These are phyloP conservation scores for Eudasyphora cyanicolor DNA, from an alignment of 2,888 invertebrate genomes.

Conservation along the genomic window DNA sequence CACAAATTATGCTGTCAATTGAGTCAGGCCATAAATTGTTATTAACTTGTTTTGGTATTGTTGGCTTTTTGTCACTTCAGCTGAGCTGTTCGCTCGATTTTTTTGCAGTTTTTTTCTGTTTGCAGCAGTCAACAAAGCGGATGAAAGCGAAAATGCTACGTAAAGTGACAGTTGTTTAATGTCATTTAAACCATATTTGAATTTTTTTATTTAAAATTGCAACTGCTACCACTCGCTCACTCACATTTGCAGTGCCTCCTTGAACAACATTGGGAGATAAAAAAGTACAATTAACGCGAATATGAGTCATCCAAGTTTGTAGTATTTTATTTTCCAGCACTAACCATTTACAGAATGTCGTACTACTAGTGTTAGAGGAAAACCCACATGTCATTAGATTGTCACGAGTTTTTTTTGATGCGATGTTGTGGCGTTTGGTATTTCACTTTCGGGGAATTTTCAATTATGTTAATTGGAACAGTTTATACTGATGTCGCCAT, in stretches of 20 bases:
- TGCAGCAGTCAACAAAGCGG: slow-evolving; percentile 17
- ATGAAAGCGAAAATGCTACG: slow-evolving; percentile 53
- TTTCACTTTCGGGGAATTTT: slow-evolving; percentile 7
- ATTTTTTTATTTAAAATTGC: slow-evolving; percentile 36
- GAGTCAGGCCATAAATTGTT: slow-evolving; percentile 62
- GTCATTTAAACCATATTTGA: slow-evolving; percentile 47
- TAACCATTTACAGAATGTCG: slow-evolving; percentile 32
- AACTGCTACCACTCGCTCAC: not conserved
- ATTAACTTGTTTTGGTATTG: slow-evolving; percentile 58
- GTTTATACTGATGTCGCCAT: not conserved
- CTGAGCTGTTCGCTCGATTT: not conserved
- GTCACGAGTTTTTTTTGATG: slow-evolving; percentile 27
- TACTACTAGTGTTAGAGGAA: slow-evolving; percentile 1
- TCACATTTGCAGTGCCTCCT: not conserved
- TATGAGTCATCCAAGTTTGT: slow-evolving; percentile 21
- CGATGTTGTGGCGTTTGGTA: not conserved
- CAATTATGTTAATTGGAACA: slow-evolving; percentile 1
- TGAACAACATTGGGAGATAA: not conserved
- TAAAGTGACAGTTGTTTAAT: slow-evolving; percentile 44
- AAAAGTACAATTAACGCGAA: not conserved
- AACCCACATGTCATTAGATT: slow-evolving; percentile 44
- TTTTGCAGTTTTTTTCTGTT: too few species aligned
- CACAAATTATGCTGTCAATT: slow-evolving; percentile 65
- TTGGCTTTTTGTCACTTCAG: slow-evolving; percentile 21
- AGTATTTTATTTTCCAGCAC: not conserved